phyloP scores from a whole-genome alignment of 2,797 vertebrate genomes.

The Molossus alvarezi region DNA sequence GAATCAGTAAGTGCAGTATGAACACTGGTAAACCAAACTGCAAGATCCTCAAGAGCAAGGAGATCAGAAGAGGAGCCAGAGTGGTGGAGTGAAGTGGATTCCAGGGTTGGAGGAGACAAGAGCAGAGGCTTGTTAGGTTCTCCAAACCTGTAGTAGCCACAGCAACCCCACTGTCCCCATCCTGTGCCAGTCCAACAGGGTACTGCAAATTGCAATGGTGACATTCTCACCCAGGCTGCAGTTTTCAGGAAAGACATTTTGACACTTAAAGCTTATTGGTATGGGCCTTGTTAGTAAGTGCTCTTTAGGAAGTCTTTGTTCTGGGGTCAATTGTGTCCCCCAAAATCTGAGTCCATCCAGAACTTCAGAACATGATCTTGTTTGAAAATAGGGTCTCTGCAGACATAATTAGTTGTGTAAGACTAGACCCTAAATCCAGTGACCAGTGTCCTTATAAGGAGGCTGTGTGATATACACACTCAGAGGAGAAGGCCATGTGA shows the following conservation, averaged over 20 bases:
- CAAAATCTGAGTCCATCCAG: neutral
- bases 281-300: neutral
- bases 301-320: neutral
- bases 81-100: neutral
- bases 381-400: neutral
- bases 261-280: neutral
- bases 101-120: neutral
- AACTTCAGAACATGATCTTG: conserved; percentile 12
- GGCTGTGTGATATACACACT: neutral
- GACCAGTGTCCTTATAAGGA: neutral
- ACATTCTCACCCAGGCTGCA: neutral
- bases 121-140: neutral
- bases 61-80: neutral
- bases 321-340: neutral
- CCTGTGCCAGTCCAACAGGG: neutral
- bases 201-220: neutral
- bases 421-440: neutral
- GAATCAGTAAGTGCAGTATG: neutral
- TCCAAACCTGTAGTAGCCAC: neutral
- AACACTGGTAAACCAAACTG: neutral
- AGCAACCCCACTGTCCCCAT: neutral
- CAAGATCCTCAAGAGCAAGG: neutral
- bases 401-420: neutral
- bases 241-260: neutral
- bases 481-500: neutral